These are phyloP conservation scores for Amniataba percoides DNA, from an alignment of 2,797 vertebrate genomes.

Conservation along the genomic window DNA sequence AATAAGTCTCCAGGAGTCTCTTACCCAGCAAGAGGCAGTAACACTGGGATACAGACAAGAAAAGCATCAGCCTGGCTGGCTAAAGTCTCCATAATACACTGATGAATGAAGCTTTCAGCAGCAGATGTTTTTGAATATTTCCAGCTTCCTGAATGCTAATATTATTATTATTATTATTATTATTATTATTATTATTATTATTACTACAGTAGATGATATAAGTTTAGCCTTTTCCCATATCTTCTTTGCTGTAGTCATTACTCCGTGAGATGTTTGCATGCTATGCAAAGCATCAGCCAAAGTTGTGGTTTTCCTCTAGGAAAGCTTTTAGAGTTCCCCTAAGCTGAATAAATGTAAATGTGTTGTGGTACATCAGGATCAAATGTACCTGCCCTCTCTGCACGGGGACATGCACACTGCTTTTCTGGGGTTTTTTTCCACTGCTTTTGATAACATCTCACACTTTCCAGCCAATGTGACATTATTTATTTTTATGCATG, in stretches of 20 bases:
- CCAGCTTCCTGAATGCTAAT: neutral
- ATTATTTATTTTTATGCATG: neutral
- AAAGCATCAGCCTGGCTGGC: neutral
- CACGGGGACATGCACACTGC: neutral
- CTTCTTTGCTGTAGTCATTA: slow-evolving; percentile 1
- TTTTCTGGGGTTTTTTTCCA: no score
- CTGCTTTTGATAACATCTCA: neutral
- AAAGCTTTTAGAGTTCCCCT: slow-evolving; percentile 38
- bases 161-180: neutral
- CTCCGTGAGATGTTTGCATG: slow-evolving; percentile 50
- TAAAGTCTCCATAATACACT: neutral
- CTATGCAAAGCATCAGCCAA: slow-evolving; percentile 68
- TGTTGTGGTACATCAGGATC: slow-evolving; percentile 5
- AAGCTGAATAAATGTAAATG: slow-evolving; percentile 56
- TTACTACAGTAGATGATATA: neutral
- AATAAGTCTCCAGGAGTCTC: slow-evolving; percentile 21
- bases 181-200: no score
- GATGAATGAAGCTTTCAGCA: neutral
- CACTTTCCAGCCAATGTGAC: neutral
- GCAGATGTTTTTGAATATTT: neutral
- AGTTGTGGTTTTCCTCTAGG: slow-evolving; percentile 44
- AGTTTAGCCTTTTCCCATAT: neutral
- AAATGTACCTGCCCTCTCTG: slow-evolving; percentile 23
- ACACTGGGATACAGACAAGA: slow-evolving; percentile 4
- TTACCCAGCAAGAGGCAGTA: slow-evolving; percentile 9